Conservation (phyloP, 2,797 vertebrate genomes). For the Simalia tracyae region DNA sequence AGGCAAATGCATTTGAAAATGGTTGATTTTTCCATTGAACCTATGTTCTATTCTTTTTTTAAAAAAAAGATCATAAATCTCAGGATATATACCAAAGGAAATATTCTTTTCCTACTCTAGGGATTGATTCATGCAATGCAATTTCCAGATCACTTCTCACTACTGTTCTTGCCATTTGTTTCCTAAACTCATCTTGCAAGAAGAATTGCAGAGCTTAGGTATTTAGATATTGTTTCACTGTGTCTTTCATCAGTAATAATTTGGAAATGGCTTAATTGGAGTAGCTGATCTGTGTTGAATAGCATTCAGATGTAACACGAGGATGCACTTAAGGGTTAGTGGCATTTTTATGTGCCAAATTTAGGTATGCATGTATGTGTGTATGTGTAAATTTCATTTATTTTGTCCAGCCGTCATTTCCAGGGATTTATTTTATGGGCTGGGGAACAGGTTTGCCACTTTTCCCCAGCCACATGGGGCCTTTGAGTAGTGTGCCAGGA, state of each 20-base stretch:
- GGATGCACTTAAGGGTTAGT: background rate
- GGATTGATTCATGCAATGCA: background rate
- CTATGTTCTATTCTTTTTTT: background rate
- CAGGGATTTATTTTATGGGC: background rate
- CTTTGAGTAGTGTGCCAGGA: background rate
- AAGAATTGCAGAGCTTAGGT: background rate
- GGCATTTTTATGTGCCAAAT: background rate
- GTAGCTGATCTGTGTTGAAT: background rate
- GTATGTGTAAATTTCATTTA: background rate
- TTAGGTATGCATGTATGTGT: background rate
- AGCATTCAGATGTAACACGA: background rate
- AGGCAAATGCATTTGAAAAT: slow-evolving; percentile 52
- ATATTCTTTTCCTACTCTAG: background rate
- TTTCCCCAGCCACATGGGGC: background rate
- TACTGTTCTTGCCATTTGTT: background rate
- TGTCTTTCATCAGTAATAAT: background rate
- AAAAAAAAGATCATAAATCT: background rate
- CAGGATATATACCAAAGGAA: background rate
- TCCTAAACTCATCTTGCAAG: background rate
- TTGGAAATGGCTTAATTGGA: background rate
- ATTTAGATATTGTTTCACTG: background rate
- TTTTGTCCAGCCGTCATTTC: background rate
- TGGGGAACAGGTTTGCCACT: background rate
- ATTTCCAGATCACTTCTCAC: background rate
- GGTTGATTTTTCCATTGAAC: slow-evolving; percentile 31